Base-by-base conservation (phyloP, 2,113 vertebrate species). In the Menidia beryllina region DNA sequence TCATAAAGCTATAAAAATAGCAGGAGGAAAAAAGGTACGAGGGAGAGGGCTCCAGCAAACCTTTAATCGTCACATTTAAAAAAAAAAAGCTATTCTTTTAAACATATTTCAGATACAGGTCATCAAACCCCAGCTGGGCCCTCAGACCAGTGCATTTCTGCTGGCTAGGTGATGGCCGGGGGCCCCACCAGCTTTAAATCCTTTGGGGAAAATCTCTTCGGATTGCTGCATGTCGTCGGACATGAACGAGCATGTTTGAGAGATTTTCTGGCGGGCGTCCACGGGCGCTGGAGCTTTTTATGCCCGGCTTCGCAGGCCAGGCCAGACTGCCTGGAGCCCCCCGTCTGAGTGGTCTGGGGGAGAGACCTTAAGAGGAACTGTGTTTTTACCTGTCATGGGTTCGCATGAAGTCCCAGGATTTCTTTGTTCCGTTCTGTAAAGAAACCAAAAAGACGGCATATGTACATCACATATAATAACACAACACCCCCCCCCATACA, bases 401-500 rank as follows among this genome's bases (percentile, higher is more conserved):
- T 87, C 92, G 92, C 96, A 97, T 95, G 88, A 95, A 97, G 90
- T 97, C 96, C 96, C 95, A 97, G 67, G 84, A 91, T 89, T 96
- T 97, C 92, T 94, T 94, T 54, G 91, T 90, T 69, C 95, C 96
- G 83, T 96, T 96, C 95, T 96, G 86, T n/a, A 17, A 86, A 86
- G 17, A 63, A 82, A 70, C 23, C 75, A 72, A 23, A 78, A n/a
- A 86, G 48, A 59, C 65, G 0, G 77, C 43, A 73, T 43, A 43
- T 30, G 4, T 30, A 30, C 30, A 43, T 43, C 41, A 45, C 1
- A 43, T 17, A 43, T 43, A 8, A 4, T 45, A 5, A 17, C 2
- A 19, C 5, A 7, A 14, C 47, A 51, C 38, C 50, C 47, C 23
- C 21, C 24, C 23, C 17, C 17, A 24, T 5, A 34, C 43, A 7